Percentiles rank a stretch among this genome's conserved stretches.
Conservation (phyloP, 1,140 invertebrate species). For the Bombus superbus region DNA sequence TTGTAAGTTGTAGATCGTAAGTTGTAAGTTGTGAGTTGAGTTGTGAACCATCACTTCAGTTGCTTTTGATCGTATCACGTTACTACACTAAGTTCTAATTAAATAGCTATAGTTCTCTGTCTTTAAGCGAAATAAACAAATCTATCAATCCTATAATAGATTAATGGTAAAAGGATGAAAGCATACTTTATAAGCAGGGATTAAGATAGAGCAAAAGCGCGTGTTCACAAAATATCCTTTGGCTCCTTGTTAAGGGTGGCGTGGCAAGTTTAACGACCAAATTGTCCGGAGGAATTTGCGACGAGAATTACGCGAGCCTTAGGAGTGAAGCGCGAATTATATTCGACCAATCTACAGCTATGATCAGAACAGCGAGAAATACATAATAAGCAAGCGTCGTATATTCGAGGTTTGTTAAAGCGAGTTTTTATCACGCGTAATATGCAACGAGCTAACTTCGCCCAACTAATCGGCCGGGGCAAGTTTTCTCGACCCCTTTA, state of each 20-base stretch:
- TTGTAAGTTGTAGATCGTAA: too few relatives aligned
- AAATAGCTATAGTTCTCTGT: too few relatives aligned
- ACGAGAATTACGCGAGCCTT: not conserved
- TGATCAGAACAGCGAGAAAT: not conserved
- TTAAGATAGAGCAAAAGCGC: not conserved
- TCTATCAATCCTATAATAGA: too few relatives aligned
- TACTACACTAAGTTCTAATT: too few relatives aligned
- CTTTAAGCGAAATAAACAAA: too few relatives aligned
- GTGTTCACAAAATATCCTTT: not conserved
- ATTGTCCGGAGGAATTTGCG: not conserved
- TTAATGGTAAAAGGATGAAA: too few relatives aligned
- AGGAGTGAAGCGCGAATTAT: not conserved
- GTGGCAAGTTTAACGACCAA: not conserved
- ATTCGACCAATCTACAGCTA: not conserved
- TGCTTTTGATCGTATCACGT: too few relatives aligned
- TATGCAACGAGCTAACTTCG: not conserved
- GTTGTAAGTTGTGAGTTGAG: too few relatives aligned
- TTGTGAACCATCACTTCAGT: too few relatives aligned
- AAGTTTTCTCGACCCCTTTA: conserved; percentile 20
- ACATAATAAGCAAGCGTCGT: not conserved
- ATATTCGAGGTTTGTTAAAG: not conserved
- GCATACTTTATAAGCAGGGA: not conserved
- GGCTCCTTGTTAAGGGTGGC: not conserved
- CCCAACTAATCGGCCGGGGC: not conserved
- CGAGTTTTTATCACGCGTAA: not conserved